Percentiles rank a stretch among this genome's conserved stretches.
These are phyloP conservation scores for Neotoma lepida DNA, from an alignment of 2,113 vertebrate species.

Conservation along the genomic window DNA sequence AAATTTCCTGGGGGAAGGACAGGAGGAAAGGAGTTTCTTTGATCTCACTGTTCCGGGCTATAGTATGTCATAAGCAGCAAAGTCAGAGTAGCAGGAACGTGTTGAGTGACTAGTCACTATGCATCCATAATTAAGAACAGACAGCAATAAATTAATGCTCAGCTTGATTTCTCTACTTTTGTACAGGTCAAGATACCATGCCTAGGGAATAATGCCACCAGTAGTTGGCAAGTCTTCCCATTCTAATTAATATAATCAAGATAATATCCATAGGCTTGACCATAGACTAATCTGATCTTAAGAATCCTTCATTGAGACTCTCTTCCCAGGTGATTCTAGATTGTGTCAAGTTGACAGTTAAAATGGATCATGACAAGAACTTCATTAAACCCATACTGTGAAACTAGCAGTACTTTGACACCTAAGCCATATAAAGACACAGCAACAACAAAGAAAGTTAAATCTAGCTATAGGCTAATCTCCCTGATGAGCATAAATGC, in stretches of 20 bases:
- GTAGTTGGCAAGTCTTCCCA: not conserved
- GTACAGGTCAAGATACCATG: not conserved
- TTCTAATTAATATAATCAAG: not conserved
- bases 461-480: not conserved
- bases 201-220: not conserved
- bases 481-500: not conserved
- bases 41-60: not conserved
- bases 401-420: not conserved
- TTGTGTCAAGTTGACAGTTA: not conserved
- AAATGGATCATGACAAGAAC: not conserved
- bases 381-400: not conserved
- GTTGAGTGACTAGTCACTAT: not conserved
- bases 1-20: not conserved
- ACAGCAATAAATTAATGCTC: not conserved
- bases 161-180: not conserved
- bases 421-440: not conserved
- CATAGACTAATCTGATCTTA: not conserved
- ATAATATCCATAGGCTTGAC: not conserved
- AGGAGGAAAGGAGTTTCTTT: not conserved
- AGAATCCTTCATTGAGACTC: not conserved
- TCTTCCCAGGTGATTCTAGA: not conserved
- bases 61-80: not conserved
- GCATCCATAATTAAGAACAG: not conserved
- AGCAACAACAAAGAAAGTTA: not conserved
- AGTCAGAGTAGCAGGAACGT: not conserved